Percentiles rank a stretch among this genome's conserved stretches.
These are phyloP conservation scores for Pholis gunnellus DNA, from an alignment of 2,113 vertebrate genomes.

Conservation along the genomic window DNA sequence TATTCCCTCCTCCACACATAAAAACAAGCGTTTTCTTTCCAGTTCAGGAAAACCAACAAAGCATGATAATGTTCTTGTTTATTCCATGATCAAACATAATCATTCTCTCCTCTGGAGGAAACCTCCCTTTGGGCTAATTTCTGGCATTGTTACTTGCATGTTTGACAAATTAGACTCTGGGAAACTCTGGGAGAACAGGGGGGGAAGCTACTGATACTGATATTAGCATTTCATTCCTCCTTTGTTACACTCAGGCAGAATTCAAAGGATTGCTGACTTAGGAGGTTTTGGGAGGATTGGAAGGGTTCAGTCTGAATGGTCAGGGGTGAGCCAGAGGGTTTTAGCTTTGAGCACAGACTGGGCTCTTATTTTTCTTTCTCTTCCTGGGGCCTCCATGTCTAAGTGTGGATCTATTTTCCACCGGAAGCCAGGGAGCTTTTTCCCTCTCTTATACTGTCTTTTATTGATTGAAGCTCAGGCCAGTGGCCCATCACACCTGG, in stretches of 20 bases:
- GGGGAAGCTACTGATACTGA: slow-evolving; percentile 40
- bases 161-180: slow-evolving; percentile 79
- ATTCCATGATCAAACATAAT: slow-evolving; percentile 84
- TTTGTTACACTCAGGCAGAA: slow-evolving; percentile 47
- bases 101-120: slow-evolving; percentile 70
- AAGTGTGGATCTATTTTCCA: slow-evolving; percentile 53
- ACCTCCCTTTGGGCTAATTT: slow-evolving; percentile 76
- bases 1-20: slow-evolving; percentile 66
- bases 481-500: slow-evolving; percentile 58
- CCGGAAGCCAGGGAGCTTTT: slow-evolving; percentile 21
- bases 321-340: slow-evolving; percentile 41
- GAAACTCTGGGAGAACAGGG: slow-evolving; percentile 47
- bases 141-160: slow-evolving; percentile 74
- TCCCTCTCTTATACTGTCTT: slow-evolving; percentile 20
- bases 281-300: slow-evolving; percentile 66
- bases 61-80: slow-evolving; percentile 82
- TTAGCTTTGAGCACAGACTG: slow-evolving; percentile 40
- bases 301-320: slow-evolving; percentile 55
- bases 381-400: slow-evolving; percentile 33
- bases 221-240: slow-evolving; percentile 65
- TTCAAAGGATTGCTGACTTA: slow-evolving; percentile 78
- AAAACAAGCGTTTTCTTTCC: slow-evolving; percentile 72
- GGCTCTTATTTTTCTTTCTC: slow-evolving; percentile 22
- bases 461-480: slow-evolving; percentile 59
- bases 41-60: slow-evolving; percentile 79